Percentiles rank a stretch among this genome's conserved stretches.
phyloP scores from a whole-genome alignment of 1,140 invertebrate species.

The Eriosoma lanigerum region DNA sequence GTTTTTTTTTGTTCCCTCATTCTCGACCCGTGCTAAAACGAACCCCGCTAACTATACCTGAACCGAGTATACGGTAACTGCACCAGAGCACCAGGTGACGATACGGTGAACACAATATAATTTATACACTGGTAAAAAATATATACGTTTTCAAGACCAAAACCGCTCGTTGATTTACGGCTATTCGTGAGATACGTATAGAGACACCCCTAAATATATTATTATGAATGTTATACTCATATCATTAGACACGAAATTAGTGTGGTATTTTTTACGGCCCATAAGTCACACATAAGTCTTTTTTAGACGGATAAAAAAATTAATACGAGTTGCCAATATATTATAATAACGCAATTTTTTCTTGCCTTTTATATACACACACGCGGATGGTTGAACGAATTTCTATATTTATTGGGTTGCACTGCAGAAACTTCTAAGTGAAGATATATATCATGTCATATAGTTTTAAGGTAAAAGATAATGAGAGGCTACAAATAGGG shows the following conservation, averaged over 20 bases:
- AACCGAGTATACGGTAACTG: constrained; percentile 26
- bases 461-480: no score
- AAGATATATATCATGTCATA: no score
- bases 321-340: neutral
- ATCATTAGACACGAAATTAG: constrained; percentile 47
- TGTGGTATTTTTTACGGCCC: constrained; percentile 43
- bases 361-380: neutral
- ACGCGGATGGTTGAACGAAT: constrained; percentile 5
- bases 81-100: constrained; percentile 10
- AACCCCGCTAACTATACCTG: neutral
- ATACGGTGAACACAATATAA: neutral
- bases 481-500: no score
- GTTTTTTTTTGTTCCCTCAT: neutral
- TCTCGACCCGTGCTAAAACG: constrained; percentile 38
- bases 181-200: neutral
- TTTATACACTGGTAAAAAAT: constrained; percentile 42
- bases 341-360: neutral
- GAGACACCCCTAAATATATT: neutral
- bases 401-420: no score
- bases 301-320: neutral
- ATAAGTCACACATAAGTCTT: constrained; percentile 7
- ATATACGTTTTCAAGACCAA: constrained; percentile 7
- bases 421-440: no score
- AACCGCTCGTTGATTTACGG: constrained; percentile 40
- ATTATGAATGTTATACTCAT: neutral